Evolutionary conservation across 1,140 invertebrate genomes (phyloP), one percentile per base, ranked within the genome.

Genomic region (Coenobita brevimanus): DNA sequence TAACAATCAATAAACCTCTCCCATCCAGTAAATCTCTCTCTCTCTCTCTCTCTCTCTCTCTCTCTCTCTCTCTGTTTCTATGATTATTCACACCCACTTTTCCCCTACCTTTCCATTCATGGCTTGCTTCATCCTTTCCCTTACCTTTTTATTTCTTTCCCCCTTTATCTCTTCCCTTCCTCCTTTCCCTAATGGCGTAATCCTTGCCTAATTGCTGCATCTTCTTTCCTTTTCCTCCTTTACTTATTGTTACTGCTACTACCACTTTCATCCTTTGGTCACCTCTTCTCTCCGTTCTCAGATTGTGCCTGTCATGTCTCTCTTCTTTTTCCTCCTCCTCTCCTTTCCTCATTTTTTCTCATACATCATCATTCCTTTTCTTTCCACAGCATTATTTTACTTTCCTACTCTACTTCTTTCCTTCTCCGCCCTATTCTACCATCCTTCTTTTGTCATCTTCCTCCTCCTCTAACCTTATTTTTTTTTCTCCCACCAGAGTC

Each of bases 331-430:
- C 43, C 43, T 27, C n/a, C 81, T 17, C 38, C n/a, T 50, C 27
- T 82, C 81, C 80, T 30, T 67, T 43, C 33, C 33, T 30, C 41
- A 13, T 81, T 41, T 43, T 57, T 43, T 43, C 57, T 24, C 27
- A 17, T 50, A 33, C 41, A 30, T 21, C 46, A 41, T 15, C 30
- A 3, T 17, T 21, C 38, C 38, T 78, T 21, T 43, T 33, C 46
- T 71, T 71, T 41, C n/a, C 78, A 41, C 36, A 21, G 4, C 62
- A 50, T 30, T 41, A 33, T 54, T 46, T 46, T 67, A 21, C 38
- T 73, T 67, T 41, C 81, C 64, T 71, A 41, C 64, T 33, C 46
- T 67, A 21, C 64, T 8, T 13, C 41, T 21, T 46, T 2, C 64
- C 27, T 50, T 21, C 13, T 36, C n/a, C 43, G 33, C 67, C 54